These are phyloP conservation scores for Alethe castanea DNA, from an alignment of 2,113 vertebrate genomes.

Conservation along the genomic window DNA sequence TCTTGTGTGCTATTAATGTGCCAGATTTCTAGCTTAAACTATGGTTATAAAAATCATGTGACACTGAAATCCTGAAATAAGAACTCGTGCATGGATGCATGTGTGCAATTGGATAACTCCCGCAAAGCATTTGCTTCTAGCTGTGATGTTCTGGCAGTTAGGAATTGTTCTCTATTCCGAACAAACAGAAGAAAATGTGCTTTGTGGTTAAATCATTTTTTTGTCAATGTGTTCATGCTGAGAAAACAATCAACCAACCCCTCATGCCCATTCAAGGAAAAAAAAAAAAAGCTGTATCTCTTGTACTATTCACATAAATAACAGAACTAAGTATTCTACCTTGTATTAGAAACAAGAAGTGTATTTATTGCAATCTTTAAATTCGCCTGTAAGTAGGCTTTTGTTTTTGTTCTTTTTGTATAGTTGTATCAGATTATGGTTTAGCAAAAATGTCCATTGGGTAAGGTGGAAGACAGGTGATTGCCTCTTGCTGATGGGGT, in stretches of 20 bases:
- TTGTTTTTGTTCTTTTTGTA: not conserved
- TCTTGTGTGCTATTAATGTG: not conserved
- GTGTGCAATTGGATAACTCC: not conserved
- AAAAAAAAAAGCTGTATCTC: no score
- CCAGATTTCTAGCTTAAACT: not conserved
- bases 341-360: not conserved
- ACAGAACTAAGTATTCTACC: not conserved
- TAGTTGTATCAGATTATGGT: not conserved
- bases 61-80: not conserved
- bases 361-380: not conserved
- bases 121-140: not conserved
- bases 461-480: not conserved
- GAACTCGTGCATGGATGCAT: rapidly evolving
- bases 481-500: not conserved
- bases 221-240: not conserved
- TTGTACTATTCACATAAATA: not conserved
- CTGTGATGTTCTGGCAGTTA: not conserved
- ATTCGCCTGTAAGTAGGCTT: not conserved
- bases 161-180: not conserved
- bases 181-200: not conserved
- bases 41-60: not conserved
- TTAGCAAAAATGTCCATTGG: not conserved
- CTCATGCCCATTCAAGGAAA: rapidly evolving
- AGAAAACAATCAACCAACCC: not conserved
- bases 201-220: not conserved